These are phyloP conservation scores for Enteromius mattozi DNA, from an alignment of 2,797 vertebrate genomes.

Conservation along the genomic window DNA sequence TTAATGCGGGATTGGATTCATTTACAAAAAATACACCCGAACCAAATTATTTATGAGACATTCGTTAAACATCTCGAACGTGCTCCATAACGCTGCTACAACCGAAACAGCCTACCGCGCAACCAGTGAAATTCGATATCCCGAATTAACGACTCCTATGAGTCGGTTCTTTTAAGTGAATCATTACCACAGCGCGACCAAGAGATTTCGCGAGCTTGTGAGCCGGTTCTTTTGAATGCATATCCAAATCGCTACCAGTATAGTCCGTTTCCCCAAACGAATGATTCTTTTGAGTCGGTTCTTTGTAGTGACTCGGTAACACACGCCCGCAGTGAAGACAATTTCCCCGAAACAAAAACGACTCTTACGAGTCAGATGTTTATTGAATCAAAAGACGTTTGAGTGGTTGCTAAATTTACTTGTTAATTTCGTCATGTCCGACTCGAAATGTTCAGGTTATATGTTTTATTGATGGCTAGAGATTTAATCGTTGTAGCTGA, in stretches of 20 bases:
- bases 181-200: not conserved
- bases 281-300: not conserved
- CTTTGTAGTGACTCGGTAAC: not conserved
- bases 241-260: not conserved
- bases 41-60: not conserved
- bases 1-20: not conserved
- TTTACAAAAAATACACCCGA: not conserved
- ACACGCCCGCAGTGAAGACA: not conserved
- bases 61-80: not conserved
- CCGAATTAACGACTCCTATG: not conserved
- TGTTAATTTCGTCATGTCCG: not conserved
- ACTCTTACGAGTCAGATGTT: not conserved
- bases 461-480: not conserved
- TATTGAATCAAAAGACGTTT: not conserved
- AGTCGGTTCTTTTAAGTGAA: not conserved
- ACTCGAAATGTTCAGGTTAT: not conserved
- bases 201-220: not conserved
- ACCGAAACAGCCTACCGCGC: not conserved
- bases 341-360: not conserved
- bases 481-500: not conserved
- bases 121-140: not conserved
- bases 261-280: not conserved
- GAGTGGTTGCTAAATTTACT: not conserved
- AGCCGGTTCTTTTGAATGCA: not conserved
- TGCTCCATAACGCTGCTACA: not conserved